Base-by-base conservation (phyloP, 2,888 invertebrate genomes). In the Amphimallon solstitiale region DNA sequence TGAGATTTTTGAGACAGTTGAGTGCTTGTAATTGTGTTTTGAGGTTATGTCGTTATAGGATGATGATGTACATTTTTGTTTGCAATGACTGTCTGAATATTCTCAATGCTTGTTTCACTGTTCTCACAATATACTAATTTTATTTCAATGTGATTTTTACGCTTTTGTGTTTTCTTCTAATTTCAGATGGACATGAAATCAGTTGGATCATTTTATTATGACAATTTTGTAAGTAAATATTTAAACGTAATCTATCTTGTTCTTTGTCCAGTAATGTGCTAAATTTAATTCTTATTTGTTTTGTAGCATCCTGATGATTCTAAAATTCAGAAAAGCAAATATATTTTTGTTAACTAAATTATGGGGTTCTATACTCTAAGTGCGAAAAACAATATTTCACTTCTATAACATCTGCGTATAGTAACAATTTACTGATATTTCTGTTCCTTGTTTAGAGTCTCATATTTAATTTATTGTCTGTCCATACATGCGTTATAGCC, bases 131-230 rank as follows among this genome's bases (percentile, higher is more conserved):
- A 56, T 21, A 46, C 38, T 65, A 34, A 37, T 52, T 65, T 38
- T n/a, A n/a, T 1, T 14, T 40, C 34, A 19, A 35, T 56, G 52
- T 43, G 34, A 40, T 64, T 54, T 34, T 54, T 40, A 56, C 17
- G 23, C 54, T 37, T 45, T 46, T 23, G 46, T 29, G 23, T 49
- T 52, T 56, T 74, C 75, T 77, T 77, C 80, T 81, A 78, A 84
- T 92, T 92, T 87, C 92, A 94, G 94, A 94, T 94, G 94, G 94
- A 94, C 89, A 92, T 94, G 91, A 94, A 94, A 91, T 92, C 93
- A 88, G 92, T 94, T 89, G 94, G 94, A 86, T 93, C 93, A 85
- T 93, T 93, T 92, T 94, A 94, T 90, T 94, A 94, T 88, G 94
- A 94, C 87, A 94, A 93, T 88, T 94, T 94, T 89, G 94, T 94